These are phyloP conservation scores for Spodoptera littoralis DNA, from an alignment of 2,888 invertebrate species.

Conservation along the genomic window DNA sequence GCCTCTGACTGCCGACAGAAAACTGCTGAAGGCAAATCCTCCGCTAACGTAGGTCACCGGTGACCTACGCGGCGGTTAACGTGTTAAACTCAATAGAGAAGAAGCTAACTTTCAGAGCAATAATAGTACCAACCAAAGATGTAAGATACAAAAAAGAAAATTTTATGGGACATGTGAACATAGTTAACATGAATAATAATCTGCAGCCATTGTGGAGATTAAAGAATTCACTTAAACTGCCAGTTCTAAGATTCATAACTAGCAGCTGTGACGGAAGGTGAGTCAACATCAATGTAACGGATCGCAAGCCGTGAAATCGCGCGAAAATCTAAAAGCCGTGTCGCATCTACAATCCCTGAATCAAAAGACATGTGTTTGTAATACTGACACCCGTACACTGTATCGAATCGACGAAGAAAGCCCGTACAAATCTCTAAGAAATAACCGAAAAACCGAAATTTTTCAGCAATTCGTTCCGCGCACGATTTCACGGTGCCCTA, in stretches of 20 bases:
- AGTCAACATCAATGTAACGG: conserved; percentile 89
- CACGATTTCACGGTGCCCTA: conserved; percentile 85
- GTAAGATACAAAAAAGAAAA: not conserved
- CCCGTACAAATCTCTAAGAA: conserved; percentile 89
- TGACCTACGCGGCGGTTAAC: too few relatives aligned
- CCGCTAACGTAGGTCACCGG: too few relatives aligned
- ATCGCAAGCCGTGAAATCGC: conserved; percentile 83
- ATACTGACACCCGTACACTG: conserved; percentile 87
- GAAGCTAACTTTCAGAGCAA: too few relatives aligned
- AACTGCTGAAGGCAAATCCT: too few relatives aligned
- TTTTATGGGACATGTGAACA: conserved; percentile 26
- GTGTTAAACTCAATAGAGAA: too few relatives aligned
- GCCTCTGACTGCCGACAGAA: too few relatives aligned
- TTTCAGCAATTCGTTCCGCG: conserved; percentile 87
- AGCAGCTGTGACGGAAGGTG: conserved; percentile 89
- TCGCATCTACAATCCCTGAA: conserved; percentile 76
- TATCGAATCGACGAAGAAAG: conserved; percentile 87
- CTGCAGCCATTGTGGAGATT: conserved; percentile 33
- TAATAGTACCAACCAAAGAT: too few relatives aligned
- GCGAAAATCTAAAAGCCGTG: conserved; percentile 85
- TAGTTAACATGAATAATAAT: conserved; percentile 53
- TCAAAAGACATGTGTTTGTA: conserved; percentile 87
- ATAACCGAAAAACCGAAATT: conserved; percentile 89
- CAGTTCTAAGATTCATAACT: conserved; percentile 65
- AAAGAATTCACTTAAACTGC: conserved; percentile 42